Conservation (phyloP, 2,113 vertebrate genomes). For the Dasyurus viverrinus region DNA sequence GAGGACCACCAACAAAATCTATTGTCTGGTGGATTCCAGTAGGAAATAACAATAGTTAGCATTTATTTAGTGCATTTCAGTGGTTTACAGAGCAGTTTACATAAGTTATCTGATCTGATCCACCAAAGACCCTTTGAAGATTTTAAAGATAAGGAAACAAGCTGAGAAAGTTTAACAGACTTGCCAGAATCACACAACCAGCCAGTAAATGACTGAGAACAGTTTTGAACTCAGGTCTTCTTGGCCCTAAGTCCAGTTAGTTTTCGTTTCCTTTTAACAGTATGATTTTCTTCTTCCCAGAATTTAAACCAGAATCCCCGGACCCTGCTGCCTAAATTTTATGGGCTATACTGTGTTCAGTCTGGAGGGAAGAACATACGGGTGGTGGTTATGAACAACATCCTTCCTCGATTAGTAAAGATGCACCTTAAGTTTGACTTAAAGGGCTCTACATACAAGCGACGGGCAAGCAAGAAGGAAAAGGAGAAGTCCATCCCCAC, state of each 20-base stretch:
- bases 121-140: not conserved
- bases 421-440: slow-evolving; percentile 99
- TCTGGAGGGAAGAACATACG: slow-evolving; percentile 99
- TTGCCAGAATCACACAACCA: not conserved
- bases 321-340: slow-evolving; percentile 98
- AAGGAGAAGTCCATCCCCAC: slow-evolving; percentile 95
- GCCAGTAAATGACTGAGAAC: not conserved
- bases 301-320: slow-evolving; percentile 99
- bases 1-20: not conserved
- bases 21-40: not conserved
- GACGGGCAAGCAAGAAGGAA: slow-evolving; percentile 96
- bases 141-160: not conserved
- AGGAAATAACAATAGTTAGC: not conserved
- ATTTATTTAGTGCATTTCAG: not conserved
- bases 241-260: not conserved
- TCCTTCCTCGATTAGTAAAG: slow-evolving; percentile 94
- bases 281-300: slow-evolving; percentile 2
- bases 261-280: not conserved
- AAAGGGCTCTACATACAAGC: slow-evolving; percentile 98
- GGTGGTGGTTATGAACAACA: slow-evolving; percentile 98
- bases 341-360: slow-evolving; percentile 97
- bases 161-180: not conserved
- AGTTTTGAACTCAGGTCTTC: not conserved
- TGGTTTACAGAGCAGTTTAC: not conserved
- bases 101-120: not conserved